Evolutionary conservation across 2,888 invertebrate genomes (phyloP).

Genomic region (Zelleria hepariella): DNA sequence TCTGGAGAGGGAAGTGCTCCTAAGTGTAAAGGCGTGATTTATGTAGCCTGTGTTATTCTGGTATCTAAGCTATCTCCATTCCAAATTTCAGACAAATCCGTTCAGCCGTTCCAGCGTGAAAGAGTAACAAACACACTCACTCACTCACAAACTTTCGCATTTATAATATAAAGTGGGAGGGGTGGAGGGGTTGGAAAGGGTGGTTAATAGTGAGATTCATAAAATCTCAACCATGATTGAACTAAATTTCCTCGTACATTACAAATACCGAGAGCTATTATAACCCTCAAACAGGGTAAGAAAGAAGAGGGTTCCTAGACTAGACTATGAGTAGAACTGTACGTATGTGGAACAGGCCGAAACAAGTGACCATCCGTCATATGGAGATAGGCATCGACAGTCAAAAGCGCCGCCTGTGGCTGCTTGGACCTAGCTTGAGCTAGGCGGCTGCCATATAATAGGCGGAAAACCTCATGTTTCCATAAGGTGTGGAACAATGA

Average conservation of each 20-base stretch:
- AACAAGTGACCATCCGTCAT: conserved; percentile 9
- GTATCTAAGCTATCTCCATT: too few species aligned
- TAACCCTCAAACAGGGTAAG: not conserved
- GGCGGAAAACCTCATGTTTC: not conserved
- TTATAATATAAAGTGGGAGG: too few species aligned
- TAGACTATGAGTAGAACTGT: not conserved
- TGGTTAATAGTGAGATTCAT: not conserved
- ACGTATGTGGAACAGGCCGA: not conserved
- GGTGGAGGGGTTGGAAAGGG: too few species aligned
- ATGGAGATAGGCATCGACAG: conserved; percentile 11
- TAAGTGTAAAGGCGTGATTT: too few species aligned
- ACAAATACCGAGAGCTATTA: not conserved
- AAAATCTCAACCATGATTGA: not conserved
- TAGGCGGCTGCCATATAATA: not conserved
- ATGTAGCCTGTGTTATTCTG: too few species aligned
- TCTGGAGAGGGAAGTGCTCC: too few species aligned
- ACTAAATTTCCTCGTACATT: not conserved
- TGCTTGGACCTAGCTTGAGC: not conserved
- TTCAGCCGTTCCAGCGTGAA: too few species aligned
- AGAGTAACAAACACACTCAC: too few species aligned
- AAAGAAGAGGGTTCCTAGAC: not conserved
- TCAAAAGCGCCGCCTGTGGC: conserved; percentile 11
- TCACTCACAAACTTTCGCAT: too few species aligned
- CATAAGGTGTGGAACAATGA: not conserved
- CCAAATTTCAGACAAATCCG: too few species aligned